A percentile compares a stretch with the other conserved stretches of the same genome.
phyloP scores from a whole-genome alignment of 2,113 vertebrate genomes.

The Myiopsitta monachus region DNA sequence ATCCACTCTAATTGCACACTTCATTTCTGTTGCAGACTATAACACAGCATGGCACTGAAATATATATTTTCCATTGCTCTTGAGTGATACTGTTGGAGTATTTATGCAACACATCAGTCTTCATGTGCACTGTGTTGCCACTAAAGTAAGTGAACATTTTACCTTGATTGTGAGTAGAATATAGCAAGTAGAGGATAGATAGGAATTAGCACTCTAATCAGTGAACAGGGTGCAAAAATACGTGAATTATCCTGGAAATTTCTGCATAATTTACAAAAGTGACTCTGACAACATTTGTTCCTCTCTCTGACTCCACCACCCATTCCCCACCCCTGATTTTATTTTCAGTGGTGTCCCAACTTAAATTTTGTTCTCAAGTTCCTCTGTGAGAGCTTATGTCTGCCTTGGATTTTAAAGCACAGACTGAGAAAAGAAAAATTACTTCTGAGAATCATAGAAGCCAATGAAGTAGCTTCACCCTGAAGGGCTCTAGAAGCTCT shows the following conservation, averaged over 20 bases:
- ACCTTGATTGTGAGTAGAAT: not conserved
- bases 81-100: not conserved
- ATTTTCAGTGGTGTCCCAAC: not conserved
- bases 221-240: not conserved
- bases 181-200: not conserved
- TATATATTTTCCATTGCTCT: not conserved
- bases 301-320: not conserved
- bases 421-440: constrained; percentile 47
- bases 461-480: constrained; percentile 22
- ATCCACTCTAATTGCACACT: not conserved
- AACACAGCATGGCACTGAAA: not conserved
- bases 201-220: not conserved
- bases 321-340: not conserved
- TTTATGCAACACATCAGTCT: not conserved
- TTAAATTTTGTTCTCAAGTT: not conserved
- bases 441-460: constrained; percentile 26
- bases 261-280: not conserved
- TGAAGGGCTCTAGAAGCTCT: constrained; percentile 32
- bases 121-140: not conserved
- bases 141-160: not conserved
- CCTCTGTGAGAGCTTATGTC: not conserved
- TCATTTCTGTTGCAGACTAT: not conserved
- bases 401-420: not conserved
- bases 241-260: not conserved
- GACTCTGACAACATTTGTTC: not conserved